These are phyloP conservation scores for Phrynocephalus forsythii DNA, from an alignment of 2,797 vertebrate genomes.

Conservation along the genomic window DNA sequence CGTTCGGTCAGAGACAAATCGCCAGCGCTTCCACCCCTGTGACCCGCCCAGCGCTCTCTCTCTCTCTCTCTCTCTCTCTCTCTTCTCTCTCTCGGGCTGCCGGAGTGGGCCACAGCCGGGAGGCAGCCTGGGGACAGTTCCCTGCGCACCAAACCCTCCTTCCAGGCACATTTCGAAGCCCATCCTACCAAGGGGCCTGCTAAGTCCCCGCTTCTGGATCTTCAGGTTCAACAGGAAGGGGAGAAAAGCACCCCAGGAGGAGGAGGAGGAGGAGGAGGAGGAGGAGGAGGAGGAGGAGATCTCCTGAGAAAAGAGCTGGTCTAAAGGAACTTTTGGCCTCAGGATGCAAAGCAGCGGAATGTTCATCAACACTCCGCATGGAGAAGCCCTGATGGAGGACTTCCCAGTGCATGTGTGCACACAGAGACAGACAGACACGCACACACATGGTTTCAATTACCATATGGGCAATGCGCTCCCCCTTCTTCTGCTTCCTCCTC, in stretches of 20 bases:
- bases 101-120: too few relatives aligned
- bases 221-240: not conserved
- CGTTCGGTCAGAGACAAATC: constrained; percentile 90
- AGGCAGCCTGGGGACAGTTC: too few relatives aligned
- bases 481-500: not conserved
- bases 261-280: constrained; percentile 7
- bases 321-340: constrained; percentile 25
- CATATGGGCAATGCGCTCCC: too few relatives aligned
- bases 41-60: constrained; percentile 90
- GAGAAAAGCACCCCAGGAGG: not conserved
- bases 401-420: not conserved
- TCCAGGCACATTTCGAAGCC: constrained; percentile 32
- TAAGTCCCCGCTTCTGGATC: constrained; percentile 16
- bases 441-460: constrained; percentile 19
- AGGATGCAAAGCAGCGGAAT: constrained; percentile 22
- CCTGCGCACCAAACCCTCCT: not conserved
- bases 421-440: too few relatives aligned
- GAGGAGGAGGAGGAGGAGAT: not conserved
- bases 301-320: not conserved
- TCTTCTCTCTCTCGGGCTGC: too few relatives aligned
- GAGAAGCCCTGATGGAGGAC: not conserved
- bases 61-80: constrained; percentile 74
- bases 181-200: not conserved
- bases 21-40: constrained; percentile 83
- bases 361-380: not conserved